Conservation (phyloP, 2,888 invertebrate species). For the Bhutanitis thaidina region DNA sequence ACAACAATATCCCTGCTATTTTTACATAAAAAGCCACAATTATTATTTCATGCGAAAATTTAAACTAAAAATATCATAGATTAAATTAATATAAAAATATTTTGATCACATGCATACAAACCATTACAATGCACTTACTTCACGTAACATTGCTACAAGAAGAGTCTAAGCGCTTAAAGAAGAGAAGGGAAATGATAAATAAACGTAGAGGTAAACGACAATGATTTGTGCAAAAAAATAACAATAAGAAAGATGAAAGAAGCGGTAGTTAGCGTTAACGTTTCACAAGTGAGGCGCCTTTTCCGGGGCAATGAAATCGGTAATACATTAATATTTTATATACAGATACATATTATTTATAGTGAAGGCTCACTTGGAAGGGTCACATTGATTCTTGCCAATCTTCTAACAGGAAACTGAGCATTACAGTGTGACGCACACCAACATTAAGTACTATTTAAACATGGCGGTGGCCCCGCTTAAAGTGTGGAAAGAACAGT, state of each 20-base stretch:
- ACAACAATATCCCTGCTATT: slow-evolving; percentile 4
- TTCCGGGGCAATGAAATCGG: slow-evolving; percentile 37
- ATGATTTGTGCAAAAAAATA: slow-evolving; percentile 33
- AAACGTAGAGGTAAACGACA: slow-evolving; percentile 24
- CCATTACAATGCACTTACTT: slow-evolving; percentile 26
- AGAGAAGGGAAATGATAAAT: slow-evolving; percentile 26
- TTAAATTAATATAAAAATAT: background rate
- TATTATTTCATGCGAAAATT: background rate
- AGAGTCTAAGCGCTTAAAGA: slow-evolving; percentile 29
- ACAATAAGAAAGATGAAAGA: slow-evolving; percentile 52
- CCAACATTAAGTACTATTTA: slow-evolving; percentile 67
- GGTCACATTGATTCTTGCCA: slow-evolving; percentile 63
- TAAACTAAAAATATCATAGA: background rate
- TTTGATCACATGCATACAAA: slow-evolving; percentile 25
- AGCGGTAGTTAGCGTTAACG: slow-evolving; percentile 32
- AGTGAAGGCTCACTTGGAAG: slow-evolving; percentile 67
- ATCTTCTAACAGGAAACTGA: slow-evolving; percentile 59
- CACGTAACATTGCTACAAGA: slow-evolving; percentile 30
- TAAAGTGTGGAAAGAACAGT: slow-evolving; percentile 21
- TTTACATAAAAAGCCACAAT: background rate
- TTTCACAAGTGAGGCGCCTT: slow-evolving; percentile 80
- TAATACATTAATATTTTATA: slow-evolving; percentile 38
- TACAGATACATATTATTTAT: slow-evolving; percentile 48
- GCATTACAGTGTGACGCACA: slow-evolving; percentile 78
- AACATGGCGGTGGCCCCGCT: slow-evolving; percentile 59